A percentile compares a stretch with the other conserved stretches of the same genome.
Conservation (phyloP, 2,888 invertebrate genomes). For the Drosophila austrosaltans region DNA sequence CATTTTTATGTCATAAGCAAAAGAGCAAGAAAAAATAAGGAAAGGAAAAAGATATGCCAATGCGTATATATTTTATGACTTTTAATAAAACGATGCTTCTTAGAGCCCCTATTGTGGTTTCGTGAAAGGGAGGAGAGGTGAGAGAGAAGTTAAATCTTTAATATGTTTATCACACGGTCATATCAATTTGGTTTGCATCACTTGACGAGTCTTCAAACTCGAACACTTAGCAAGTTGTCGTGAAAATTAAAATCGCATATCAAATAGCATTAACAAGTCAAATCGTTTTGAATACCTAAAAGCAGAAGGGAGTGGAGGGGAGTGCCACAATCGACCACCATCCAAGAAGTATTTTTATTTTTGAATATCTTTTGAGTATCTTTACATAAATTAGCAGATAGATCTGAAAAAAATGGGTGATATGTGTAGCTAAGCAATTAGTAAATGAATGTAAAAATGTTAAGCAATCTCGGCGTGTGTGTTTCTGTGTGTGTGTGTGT, state of each 20-base stretch:
- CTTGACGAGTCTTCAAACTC: conserved; percentile 18
- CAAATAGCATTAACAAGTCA: conserved; percentile 24
- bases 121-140: no score
- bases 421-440: conserved; percentile 36
- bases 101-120: not conserved
- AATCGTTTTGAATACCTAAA: conserved; percentile 13
- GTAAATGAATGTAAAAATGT: conserved; percentile 30
- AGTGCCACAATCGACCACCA: conserved; percentile 5
- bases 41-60: conserved; percentile 13
- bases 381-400: conserved; percentile 18
- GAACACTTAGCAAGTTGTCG: conserved; percentile 34
- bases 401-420: not conserved
- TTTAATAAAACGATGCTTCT: conserved; percentile 20
- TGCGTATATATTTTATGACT: conserved; percentile 19
- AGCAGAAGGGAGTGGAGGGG: not conserved
- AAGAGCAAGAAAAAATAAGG: not conserved
- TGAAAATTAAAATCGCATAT: conserved; percentile 20
- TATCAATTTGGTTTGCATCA: conserved; percentile 16
- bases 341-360: not conserved
- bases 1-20: conserved; percentile 21
- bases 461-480: not conserved
- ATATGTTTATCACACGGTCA: conserved; percentile 13
- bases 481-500: conserved; percentile 2
- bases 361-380: conserved; percentile 11
- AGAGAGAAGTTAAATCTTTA: not conserved